phyloP scores from a whole-genome alignment of 2,113 vertebrate genomes.

The Bambusicola thoracicus region DNA sequence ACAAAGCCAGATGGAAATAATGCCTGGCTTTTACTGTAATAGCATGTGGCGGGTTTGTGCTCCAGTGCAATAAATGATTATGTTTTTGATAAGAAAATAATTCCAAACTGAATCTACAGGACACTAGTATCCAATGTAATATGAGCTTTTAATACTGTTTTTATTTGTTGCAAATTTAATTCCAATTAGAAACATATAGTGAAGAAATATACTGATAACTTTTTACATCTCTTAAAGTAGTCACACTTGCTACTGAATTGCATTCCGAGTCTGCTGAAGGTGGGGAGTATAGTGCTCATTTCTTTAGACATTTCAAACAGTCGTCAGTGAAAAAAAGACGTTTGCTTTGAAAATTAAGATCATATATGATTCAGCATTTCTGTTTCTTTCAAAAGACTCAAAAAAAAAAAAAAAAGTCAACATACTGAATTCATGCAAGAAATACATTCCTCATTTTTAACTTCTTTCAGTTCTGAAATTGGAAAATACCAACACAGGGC shows the following conservation, averaged over 20 bases:
- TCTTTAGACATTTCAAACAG: neutral
- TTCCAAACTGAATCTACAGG: conserved; percentile 37
- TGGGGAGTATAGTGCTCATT: neutral
- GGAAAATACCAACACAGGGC: neutral
- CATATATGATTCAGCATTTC: neutral
- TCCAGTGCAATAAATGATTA: conserved; percentile 65
- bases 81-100: conserved; percentile 47
- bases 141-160: neutral
- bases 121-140: neutral
- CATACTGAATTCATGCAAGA: neutral
- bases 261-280: neutral
- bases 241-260: neutral
- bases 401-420: neutral
- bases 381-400: neutral
- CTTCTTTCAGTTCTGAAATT: neutral
- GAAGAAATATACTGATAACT: neutral
- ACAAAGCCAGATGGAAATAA: conserved; percentile 83
- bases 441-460: neutral
- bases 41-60: conserved; percentile 55
- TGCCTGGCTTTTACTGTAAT: conserved; percentile 78
- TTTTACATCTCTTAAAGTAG: neutral
- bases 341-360: neutral
- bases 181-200: neutral
- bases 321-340: neutral
- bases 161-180: conserved; percentile 6